Percentiles rank a stretch among this genome's conserved stretches.
phyloP scores from a whole-genome alignment of 2,113 vertebrate species.

The Apistogramma diplotaenia region DNA sequence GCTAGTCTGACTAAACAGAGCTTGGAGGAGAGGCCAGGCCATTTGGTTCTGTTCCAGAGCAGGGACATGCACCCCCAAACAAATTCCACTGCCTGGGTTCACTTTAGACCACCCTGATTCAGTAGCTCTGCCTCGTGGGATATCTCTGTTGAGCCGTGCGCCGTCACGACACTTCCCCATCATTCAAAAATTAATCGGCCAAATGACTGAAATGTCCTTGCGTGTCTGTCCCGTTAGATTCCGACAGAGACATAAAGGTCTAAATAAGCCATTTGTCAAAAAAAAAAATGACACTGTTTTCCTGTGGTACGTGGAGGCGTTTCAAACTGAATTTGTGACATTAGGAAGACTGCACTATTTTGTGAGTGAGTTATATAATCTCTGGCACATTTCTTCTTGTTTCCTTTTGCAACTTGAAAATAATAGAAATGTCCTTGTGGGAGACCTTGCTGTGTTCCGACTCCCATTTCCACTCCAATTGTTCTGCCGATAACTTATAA shows the following conservation, averaged over 20 bases:
- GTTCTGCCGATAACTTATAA: slow-evolving; percentile 52
- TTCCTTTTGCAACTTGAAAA: slow-evolving; percentile 7
- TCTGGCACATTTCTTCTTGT: slow-evolving; percentile 7
- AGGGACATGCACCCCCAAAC: slow-evolving; percentile 19
- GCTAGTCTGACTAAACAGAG: slow-evolving; percentile 34
- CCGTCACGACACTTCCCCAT: not conserved
- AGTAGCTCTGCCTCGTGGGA: slow-evolving; percentile 5
- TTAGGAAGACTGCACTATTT: not conserved
- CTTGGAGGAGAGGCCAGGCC: slow-evolving; percentile 3
- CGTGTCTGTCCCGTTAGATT: not conserved
- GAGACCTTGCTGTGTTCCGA: slow-evolving; percentile 18
- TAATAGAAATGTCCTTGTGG: slow-evolving; percentile 39
- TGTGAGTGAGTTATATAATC: slow-evolving; percentile 13
- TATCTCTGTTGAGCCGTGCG: not conserved
- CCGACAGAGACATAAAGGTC: slow-evolving; percentile 5
- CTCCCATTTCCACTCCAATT: slow-evolving; percentile 40
- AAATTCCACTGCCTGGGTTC: not conserved
- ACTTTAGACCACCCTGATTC: not conserved
- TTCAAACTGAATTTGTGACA: slow-evolving; percentile 7
- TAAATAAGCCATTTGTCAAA: slow-evolving; percentile 36
- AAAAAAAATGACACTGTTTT: slow-evolving; percentile 26
- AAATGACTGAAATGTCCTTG: slow-evolving; percentile 34
- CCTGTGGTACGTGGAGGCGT: not conserved
- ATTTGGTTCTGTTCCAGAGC: slow-evolving; percentile 27
- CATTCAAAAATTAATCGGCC: slow-evolving; percentile 22